Evolutionary conservation across 35 echinoderm and acorn worm genomes (phyloP), one percentile per base, ranked within the genome.

Genomic region (Stichopus chloronotus): DNA sequence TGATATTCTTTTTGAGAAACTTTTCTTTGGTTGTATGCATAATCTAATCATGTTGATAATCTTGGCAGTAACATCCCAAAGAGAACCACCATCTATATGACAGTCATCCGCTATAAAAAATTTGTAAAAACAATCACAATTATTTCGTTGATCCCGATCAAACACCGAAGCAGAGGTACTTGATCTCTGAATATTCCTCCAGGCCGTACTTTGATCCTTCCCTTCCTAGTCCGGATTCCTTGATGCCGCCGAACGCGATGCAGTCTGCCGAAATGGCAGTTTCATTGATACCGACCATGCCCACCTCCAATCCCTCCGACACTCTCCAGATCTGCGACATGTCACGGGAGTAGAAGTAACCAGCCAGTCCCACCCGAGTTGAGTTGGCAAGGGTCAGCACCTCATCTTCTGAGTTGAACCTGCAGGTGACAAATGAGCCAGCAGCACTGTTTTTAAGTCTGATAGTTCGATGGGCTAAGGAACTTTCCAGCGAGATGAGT

Each of bases 231-330:
- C 96, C 96, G 5, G 96, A 95, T 60, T 98, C 94, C 90, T 98
- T 98, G 52, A 98, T 55, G 0, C 96, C 96, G 10, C 92, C 92
- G 23, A 98, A 98, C 14, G 96, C 92, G 43, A 90, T 83, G 59
- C 78, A 84, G n/a, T 94, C 94, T 11, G 94, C 84, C 0, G 96
- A 98, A 7, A 98, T 93, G 22, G 92, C 63, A 6, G 90, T 72
- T 63, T 98, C 96, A 52, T 98, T 98, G 22, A 98, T 94, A 19
- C 96, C 96, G 2, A 98, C 96, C 83, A 98, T 94, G 55, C 96
- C 96, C 6, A 95, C 94, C 63, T 98, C 96, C 12, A 98, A 59
- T 59, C 60, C 68, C 72, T 98, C 96, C 8, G 96, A 92, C 6
- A 98, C 94, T 25, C 96, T 56, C 96, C 96, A 98, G 17, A 95